Evolutionary conservation across 2,113 vertebrate genomes (phyloP), one percentile per base, ranked within the genome.

Genomic region (Donacobius atricapilla): DNA sequence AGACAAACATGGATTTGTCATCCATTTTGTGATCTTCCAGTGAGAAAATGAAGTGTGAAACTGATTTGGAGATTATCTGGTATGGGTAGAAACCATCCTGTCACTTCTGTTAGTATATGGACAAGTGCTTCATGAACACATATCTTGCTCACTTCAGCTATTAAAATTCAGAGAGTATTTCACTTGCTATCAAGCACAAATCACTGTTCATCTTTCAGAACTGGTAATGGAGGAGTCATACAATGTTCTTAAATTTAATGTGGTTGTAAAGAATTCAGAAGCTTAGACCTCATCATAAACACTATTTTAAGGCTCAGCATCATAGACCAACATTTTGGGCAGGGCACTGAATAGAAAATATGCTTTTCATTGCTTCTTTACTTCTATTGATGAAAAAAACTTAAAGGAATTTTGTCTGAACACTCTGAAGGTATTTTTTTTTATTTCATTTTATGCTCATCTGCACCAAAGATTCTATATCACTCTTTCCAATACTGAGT

Each of bases 41-140:
- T 13, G 40, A 63, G 20, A 64, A 42, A 83, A 57, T 31, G 5
- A 68, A 81, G 3, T 18, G 8, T 40, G 70, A 69, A 84, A 42
- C 17, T 65, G 31, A 48, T 21, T 61, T 27, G n/a, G 10, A 82
- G 18, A 28, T 54, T n/a, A 47, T 33, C 20, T 63, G 27, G 16
- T 45, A 37, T 3, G 4, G 15, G 11, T 44, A 71, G 20, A 31
- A 76, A 64, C 7, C 24, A 63, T 25, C 6, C 18, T 75, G 17
- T 60, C 4, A 31, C 28, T 90, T 66, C 22, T 35, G 7, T 48
- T 54, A 50, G 2, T n/a, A 35, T 24, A 60, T 15, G 31, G 24
- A 47, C 10, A 33, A 0, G 0, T 42, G 22, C 4, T 71, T 70
- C 57, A 31, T 37, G 60, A 71, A 27, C 3, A 27, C 17, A 4